phyloP scores from a whole-genome alignment of 53 echinoderm and acorn worm genomes.

The Glandiceps talaboti region DNA sequence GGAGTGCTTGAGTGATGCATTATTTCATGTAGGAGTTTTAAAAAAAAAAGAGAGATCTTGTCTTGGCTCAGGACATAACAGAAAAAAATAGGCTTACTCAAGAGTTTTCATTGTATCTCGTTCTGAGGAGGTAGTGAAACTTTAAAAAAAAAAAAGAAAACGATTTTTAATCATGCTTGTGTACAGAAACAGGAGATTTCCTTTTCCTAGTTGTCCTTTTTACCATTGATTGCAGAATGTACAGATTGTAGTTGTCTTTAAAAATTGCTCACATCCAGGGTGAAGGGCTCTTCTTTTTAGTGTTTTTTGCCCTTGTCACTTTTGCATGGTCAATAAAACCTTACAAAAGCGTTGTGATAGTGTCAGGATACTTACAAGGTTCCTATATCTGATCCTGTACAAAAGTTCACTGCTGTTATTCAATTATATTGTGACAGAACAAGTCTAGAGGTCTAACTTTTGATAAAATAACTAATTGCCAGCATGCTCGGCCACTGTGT shows the following conservation, averaged over 20 bases:
- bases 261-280: background rate
- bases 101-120: background rate
- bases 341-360: too few relatives aligned
- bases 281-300: too few relatives aligned
- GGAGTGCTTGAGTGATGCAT: too few relatives aligned
- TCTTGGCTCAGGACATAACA: too few relatives aligned
- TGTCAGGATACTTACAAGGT: background rate
- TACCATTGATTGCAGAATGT: too few relatives aligned
- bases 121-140: background rate
- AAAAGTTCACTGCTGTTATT: background rate
- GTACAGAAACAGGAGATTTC: background rate
- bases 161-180: background rate
- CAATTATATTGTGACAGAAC: background rate
- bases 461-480: background rate
- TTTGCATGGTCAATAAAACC: too few relatives aligned
- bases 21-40: too few relatives aligned
- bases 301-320: too few relatives aligned
- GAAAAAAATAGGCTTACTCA: background rate
- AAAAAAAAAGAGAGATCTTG: too few relatives aligned
- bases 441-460: background rate
- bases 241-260: background rate
- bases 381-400: background rate
- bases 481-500: constrained; percentile 1
- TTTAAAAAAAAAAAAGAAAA: too few relatives aligned
- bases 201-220: background rate